Base-by-base conservation (phyloP, 2,113 vertebrate species). In the Mus spicilegus region DNA sequence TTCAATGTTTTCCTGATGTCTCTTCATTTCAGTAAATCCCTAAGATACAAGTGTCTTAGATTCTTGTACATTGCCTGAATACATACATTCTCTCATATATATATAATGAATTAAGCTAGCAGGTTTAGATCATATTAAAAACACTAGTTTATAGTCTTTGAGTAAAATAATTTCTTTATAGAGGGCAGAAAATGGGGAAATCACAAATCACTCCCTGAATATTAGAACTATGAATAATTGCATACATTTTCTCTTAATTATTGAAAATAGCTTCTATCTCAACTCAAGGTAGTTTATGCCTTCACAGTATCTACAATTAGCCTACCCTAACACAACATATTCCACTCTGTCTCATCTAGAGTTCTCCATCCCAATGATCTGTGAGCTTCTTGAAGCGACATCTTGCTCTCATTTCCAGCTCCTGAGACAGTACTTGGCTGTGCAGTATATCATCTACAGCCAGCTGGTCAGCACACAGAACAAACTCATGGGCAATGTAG, bases 61-160 rank as follows among this genome's bases (percentile, higher is more conserved):
- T 39, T 92, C 69, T 92, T 86, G 33, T 56, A 39, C 70, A 91
- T 87, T 92, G 36, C 30, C 56, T 58, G 90, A 95, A 93, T 22
- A 93, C 28, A 82, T 1, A 8, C 76, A 42, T 42, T 42, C 42
- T 42, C 42, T 42, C 42, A 42, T 42, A 42, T 42, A 42, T 70
- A 24, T 86, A 46, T 90, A 88, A 88, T 54, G 51, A 93, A 88
- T 85, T 90, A 95, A 92, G 80, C 58, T 72, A 92, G 78, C 69
- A 85, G 86, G 19, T 76, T 88, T 91, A 69, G 56, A 84, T 85
- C 63, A 80, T 24, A 4, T 89, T 87, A 93, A 76, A 97, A 97
- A 95, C 30, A 89, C 56, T 89, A 82, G 51, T 90, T 95, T 94
- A 72, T 36, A 72, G 42, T 94, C 61, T 94, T 92, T 46, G 49